Conservation (phyloP, 2,888 invertebrate genomes). For the Thymelicus sylvestris region DNA sequence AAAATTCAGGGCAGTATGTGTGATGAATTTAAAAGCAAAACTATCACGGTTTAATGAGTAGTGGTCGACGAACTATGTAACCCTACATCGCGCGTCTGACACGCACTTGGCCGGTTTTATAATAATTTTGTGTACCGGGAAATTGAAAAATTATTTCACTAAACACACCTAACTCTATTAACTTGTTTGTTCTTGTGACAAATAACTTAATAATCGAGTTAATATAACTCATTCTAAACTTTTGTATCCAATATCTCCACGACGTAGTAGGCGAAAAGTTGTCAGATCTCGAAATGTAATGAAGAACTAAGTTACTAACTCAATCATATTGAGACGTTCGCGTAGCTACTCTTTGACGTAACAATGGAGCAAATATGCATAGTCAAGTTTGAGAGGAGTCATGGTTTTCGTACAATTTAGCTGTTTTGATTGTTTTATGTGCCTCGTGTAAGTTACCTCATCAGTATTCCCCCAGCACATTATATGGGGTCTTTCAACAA, state of each 20-base stretch:
- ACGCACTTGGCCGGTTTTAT: too few relatives aligned
- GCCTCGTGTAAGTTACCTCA: background rate
- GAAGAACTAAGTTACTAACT: slow-evolving; percentile 24
- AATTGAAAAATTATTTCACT: background rate
- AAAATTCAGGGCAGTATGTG: too few relatives aligned
- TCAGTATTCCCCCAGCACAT: too few relatives aligned
- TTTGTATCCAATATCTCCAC: slow-evolving; percentile 25
- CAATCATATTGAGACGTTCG: slow-evolving; percentile 16
- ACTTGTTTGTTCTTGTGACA: slow-evolving; percentile 24
- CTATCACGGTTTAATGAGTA: too few relatives aligned
- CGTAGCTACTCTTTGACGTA: background rate
- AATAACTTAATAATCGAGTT: slow-evolving; percentile 26
- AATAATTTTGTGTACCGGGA: too few relatives aligned
- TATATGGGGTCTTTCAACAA: too few relatives aligned
- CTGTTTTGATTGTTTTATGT: background rate
- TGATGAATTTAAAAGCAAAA: too few relatives aligned
- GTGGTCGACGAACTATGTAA: too few relatives aligned
- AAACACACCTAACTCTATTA: background rate
- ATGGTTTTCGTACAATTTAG: background rate
- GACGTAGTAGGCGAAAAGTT: slow-evolving; percentile 17
- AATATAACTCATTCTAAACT: slow-evolving; percentile 24
- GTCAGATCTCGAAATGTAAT: slow-evolving; percentile 20
- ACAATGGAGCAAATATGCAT: background rate
- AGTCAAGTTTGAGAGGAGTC: background rate
- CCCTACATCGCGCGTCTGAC: too few relatives aligned